These are phyloP conservation scores for Steinernema khuongi DNA, from an alignment of 1,140 invertebrate species.

Conservation along the genomic window DNA sequence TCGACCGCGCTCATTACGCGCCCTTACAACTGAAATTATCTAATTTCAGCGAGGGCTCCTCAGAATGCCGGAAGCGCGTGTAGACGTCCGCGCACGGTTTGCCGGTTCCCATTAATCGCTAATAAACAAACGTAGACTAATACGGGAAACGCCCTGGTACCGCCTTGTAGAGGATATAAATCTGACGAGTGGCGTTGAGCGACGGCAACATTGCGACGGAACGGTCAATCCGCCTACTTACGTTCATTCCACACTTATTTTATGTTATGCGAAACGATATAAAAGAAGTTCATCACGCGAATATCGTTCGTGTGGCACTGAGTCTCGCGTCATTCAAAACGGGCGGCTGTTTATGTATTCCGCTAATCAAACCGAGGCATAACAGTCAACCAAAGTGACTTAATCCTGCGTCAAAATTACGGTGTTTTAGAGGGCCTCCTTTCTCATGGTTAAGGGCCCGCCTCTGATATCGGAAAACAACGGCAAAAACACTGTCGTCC, in stretches of 20 bases:
- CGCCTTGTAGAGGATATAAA: background rate
- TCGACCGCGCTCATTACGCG: background rate
- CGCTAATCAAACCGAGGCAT: conserved; percentile 4
- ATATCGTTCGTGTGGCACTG: background rate
- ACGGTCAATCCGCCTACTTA: too few species aligned
- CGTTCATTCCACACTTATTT: too few species aligned
- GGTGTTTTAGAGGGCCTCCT: background rate
- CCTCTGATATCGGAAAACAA: background rate
- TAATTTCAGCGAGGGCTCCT: background rate
- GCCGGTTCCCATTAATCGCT: background rate
- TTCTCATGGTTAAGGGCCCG: background rate
- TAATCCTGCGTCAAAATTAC: conserved; percentile 12
- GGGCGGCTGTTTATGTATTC: background rate
- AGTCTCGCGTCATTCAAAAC: background rate
- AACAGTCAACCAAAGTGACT: background rate
- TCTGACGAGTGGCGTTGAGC: background rate
- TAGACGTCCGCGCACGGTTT: background rate
- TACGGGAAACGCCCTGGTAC: background rate
- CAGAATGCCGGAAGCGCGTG: too few species aligned
- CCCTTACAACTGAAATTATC: conserved; percentile 11
- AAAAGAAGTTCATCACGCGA: too few species aligned
- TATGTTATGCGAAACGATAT: too few species aligned
- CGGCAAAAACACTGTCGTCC: background rate
- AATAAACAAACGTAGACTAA: background rate
- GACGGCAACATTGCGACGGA: too few species aligned